phyloP scores from a whole-genome alignment of 2,113 vertebrate species.

The Aptenodytes forsteri region DNA sequence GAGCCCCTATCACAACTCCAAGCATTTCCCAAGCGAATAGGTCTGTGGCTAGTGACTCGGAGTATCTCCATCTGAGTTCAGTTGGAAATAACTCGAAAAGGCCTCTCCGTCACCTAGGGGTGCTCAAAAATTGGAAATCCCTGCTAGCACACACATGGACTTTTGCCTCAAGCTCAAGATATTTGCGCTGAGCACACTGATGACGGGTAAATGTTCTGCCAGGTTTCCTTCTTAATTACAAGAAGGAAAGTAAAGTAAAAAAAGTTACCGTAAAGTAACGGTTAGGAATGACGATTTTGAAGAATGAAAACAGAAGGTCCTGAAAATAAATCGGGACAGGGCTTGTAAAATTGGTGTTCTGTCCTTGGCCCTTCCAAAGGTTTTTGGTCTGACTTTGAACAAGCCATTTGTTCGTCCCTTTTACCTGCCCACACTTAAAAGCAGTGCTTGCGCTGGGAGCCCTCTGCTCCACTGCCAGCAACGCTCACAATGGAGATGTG shows the following conservation, averaged over 20 bases:
- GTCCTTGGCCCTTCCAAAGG: background rate
- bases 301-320: background rate
- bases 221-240: background rate
- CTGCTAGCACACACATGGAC: background rate
- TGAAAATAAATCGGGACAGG: background rate
- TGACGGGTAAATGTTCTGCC: background rate
- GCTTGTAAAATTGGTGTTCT: background rate
- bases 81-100: background rate
- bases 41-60: background rate
- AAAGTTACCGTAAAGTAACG: background rate
- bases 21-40: fast-evolving
- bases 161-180: background rate
- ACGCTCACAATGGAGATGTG: fast-evolving
- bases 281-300: background rate
- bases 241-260: too few relatives aligned
- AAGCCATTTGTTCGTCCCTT: background rate
- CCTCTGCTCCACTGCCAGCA: background rate
- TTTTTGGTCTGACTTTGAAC: background rate
- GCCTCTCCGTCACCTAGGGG: background rate
- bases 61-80: too few relatives aligned
- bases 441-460: background rate
- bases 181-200: background rate
- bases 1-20: background rate
- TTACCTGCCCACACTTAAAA: too few relatives aligned
- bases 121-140: background rate